Evolutionary conservation across 2,888 invertebrate species (phyloP), one percentile per base, ranked within the genome.

Genomic region (Ennomos fuscantarius): DNA sequence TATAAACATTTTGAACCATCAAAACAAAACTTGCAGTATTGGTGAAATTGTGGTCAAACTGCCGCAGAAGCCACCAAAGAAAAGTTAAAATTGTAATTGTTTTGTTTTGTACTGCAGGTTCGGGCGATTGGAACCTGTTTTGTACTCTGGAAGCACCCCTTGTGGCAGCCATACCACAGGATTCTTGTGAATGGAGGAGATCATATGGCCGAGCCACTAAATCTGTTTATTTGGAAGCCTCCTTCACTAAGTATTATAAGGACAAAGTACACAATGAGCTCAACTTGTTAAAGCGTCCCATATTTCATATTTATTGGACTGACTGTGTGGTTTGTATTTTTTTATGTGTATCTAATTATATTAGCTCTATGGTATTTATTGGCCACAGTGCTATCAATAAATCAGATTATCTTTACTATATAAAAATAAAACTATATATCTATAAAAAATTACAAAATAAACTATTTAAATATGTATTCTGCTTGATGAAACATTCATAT

Each of bases 271-370:
- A 96, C 43, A 94, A 95, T 61, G 95, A 95, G 80, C 95, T 96
- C 87, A 96, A 96, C 78, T 93, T 99, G 44, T 93, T 98, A 60
- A 96, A 97, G 69, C 96, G 97, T 73, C 97, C 98, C 9, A 95
- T 99, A 82, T 95, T 99, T 79, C 98, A 99, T 84, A 96, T 97
- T 58, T 99, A 96, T 86, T 98, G 98, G 96, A 98, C 97, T 15
- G 98, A 99, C 82, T 98, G 98, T 93, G 94, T 95, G 82, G 98
- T 98, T 93, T 93, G 94, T 92, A 66, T 8, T 48, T 12, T 9
- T 42, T 24, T 6, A 45, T 34, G 53, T 44, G 42, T 44, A 45
- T 45, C 32, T 12, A 0, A 35, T 44, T 40, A 24, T 24, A 24
- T 24, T 6, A 24, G 5, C 24, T 24, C 5, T 24, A 6, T 24